Conservation (phyloP, 2,888 invertebrate genomes). For the Lapara coniferarum region DNA sequence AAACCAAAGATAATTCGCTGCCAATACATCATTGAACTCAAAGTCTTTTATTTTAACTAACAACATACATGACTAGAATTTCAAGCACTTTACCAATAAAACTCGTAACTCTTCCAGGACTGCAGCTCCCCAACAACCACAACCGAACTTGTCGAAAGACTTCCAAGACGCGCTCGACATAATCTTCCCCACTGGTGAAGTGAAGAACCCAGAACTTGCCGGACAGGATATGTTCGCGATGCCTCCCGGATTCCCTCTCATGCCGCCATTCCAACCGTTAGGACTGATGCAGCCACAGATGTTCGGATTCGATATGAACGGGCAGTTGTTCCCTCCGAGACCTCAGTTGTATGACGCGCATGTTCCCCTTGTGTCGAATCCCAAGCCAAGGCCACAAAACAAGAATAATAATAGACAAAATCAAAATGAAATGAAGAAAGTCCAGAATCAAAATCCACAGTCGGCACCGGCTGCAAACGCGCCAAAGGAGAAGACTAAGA, state of each 20-base stretch:
- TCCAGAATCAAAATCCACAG: constrained; percentile 53
- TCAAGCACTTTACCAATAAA: background rate
- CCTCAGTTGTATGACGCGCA: constrained; percentile 72
- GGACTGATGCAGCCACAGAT: constrained; percentile 56
- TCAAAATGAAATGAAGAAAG: constrained; percentile 39
- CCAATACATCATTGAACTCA: too few species aligned
- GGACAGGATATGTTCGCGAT: constrained; percentile 44
- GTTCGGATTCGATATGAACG: constrained; percentile 71
- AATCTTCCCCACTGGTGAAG: constrained; percentile 81
- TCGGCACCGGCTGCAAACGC: constrained; percentile 23
- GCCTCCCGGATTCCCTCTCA: constrained; percentile 44
- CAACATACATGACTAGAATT: background rate
- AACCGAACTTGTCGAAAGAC: constrained; percentile 82
- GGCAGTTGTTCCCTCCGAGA: constrained; percentile 54
- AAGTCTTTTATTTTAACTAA: background rate
- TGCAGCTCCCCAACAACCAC: constrained; percentile 43
- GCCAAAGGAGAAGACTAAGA: constrained; percentile 51
- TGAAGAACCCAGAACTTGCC: constrained; percentile 48
- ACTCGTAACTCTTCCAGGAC: constrained; percentile 26
- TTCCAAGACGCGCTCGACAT: constrained; percentile 87
- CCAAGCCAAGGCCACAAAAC: constrained; percentile 41
- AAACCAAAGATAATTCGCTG: too few species aligned
- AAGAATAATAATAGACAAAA: constrained; percentile 35
- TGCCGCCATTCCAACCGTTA: constrained; percentile 52
- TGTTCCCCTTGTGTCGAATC: constrained; percentile 55